Conservation (phyloP, 2,888 invertebrate genomes). For the Neoascia interrupta region DNA sequence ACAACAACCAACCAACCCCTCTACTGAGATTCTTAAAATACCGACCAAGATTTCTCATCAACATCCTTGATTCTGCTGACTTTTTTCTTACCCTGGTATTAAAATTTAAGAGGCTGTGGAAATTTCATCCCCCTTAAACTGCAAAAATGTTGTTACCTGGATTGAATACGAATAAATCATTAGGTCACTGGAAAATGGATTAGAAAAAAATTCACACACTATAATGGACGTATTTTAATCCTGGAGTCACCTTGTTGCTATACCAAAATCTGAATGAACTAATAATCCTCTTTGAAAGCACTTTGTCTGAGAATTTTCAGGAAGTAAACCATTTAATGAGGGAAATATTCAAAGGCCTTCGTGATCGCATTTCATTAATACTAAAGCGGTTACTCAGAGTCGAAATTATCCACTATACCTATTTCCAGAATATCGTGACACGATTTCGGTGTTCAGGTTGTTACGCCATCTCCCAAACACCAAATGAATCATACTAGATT, state of each 20-base stretch:
- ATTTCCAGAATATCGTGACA: constrained; percentile 18
- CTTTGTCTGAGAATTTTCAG: not conserved
- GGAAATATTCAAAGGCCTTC: constrained; percentile 1
- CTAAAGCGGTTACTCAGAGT: too few species aligned
- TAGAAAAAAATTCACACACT: constrained; percentile 22
- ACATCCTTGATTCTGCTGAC: not conserved
- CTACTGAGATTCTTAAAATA: constrained; percentile 4
- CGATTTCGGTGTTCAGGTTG: constrained; percentile 6
- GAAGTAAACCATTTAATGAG: not conserved
- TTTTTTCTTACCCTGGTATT: constrained; percentile 9
- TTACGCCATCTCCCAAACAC: not conserved
- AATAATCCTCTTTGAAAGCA: not conserved
- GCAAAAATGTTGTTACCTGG: constrained; percentile 20
- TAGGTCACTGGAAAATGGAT: constrained; percentile 17
- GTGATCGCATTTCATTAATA: not conserved
- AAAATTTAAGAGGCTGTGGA: not conserved
- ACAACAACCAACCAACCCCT: constrained; percentile 48
- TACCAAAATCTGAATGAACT: not conserved
- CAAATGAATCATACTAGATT: constrained; percentile 3
- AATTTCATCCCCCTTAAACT: constrained; percentile 18
- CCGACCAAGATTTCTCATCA: constrained; percentile 22
- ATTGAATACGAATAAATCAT: constrained; percentile 54
- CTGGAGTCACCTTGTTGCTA: too few species aligned
- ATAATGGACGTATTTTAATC: not conserved
- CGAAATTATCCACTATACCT: too few species aligned